Base-by-base conservation (phyloP, 2,888 invertebrate genomes). In the Nymphalis c-album region DNA sequence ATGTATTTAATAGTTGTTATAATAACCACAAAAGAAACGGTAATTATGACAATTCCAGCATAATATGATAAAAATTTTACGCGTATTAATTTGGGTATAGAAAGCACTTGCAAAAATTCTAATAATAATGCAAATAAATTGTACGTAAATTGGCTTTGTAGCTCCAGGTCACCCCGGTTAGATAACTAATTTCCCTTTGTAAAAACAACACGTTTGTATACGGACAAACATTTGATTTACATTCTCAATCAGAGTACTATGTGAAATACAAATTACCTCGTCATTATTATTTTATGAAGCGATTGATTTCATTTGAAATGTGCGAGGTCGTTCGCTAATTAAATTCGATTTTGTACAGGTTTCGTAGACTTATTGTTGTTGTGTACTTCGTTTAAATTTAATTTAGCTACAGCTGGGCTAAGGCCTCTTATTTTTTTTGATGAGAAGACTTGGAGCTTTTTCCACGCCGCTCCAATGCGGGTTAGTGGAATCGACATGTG, bases 251-350 rank as follows among this genome's bases (percentile, higher is more conserved):
- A 55, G 55, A 31, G 50, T 51, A 60, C 47, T 22, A 13, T 40
- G 48, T 18, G 58, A 48, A 60, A 47, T 31, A 66, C 53, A 48
- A 55, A 60, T 65, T 60, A 60, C 46, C 53, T 40, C 46, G 18
- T 35, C 62, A 62, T 67, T 62, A 67, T 50, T 62, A 62, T 62
- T 67, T 67, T 58, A 67, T 67, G 66, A 58, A 45, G 62, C 66
- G 26, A 57, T 67, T 48, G 57, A 62, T 67, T 67, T 67, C 62
- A 67, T 62, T 62, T 62, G 50, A 58, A 26, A 60, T 53, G 46
- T 20, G 59, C 59, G 46, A 53, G 45, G 31, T 40, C 18, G 6
- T n/a, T 13, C 60, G 35, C 46, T 65, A 60, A 65, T 65, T 60
- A 65, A 60, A 47, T 60, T 55, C 60, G 51, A 60, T 53, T 20